Percentiles rank a stretch among this genome's conserved stretches.
Conservation (phyloP, 2,888 invertebrate species). For the Stenotaenia linearis region DNA sequence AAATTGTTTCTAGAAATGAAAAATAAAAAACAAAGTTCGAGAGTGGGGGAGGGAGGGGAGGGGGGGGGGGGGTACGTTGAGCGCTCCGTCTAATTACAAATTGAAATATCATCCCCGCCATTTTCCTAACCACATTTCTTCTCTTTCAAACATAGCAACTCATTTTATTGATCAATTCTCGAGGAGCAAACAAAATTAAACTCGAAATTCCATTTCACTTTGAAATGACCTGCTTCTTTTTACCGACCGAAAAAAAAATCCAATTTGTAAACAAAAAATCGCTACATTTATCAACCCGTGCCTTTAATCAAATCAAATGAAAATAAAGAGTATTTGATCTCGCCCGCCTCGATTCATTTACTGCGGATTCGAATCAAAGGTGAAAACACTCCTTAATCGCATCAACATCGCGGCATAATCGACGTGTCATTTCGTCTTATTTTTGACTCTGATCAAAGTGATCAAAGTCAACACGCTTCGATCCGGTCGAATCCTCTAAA, state of each 20-base stretch:
- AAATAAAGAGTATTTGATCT: too few species aligned
- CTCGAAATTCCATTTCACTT: neutral
- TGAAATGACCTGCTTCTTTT: too few species aligned
- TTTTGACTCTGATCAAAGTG: neutral
- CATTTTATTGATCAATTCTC: neutral
- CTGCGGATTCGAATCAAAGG: neutral
- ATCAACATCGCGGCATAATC: neutral
- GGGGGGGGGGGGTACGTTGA: too few species aligned
- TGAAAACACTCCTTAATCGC: neutral
- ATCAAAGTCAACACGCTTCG: too few species aligned
- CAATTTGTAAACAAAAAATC: too few species aligned
- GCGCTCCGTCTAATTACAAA: slow-evolving; percentile 3
- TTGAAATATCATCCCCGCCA: neutral
- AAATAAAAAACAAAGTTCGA: neutral
- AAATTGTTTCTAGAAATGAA: neutral
- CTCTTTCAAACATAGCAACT: neutral
- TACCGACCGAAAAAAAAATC: too few species aligned
- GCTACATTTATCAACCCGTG: too few species aligned
- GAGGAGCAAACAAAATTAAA: slow-evolving; percentile 1
- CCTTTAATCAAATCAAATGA: too few species aligned
- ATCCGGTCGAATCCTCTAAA: too few species aligned
- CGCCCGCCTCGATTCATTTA: neutral
- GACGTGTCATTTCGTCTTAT: neutral
- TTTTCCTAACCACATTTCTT: neutral
- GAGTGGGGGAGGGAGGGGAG: too few species aligned